Evolutionary conservation across 2,113 vertebrate genomes (phyloP), one percentile per base, ranked within the genome.

Genomic region (Phalacrocorax aristotelis): DNA sequence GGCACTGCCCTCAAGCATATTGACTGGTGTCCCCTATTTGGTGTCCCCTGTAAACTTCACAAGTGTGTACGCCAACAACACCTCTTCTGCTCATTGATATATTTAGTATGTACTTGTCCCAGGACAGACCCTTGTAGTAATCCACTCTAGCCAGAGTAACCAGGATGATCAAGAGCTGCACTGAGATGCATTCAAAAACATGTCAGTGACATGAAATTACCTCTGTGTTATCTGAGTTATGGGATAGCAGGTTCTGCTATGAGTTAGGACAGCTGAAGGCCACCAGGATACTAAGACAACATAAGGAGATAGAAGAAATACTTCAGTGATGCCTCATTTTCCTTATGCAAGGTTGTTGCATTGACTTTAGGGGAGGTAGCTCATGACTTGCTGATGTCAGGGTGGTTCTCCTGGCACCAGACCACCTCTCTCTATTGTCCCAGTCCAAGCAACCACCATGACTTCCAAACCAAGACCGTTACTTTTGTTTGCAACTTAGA

Each of bases 21-120:
- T 0, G 0, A 25, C 16, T 30, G 22, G 15, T 68, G 32, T 6
- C 8, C 11, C 26, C 48, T 79, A 19, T 57, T 61, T 83, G 40
- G 34, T 30, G 40, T 69, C 75, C 82, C 21, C 40, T 69, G 26
- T 68, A 48, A 83, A 79, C 26, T 71, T 71, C 2, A 2, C 19
- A 75, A 57, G 40, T 10, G 29, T 8, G 15, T n/a, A 60, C 29
- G 79, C 57, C 29, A 55, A 29, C 5, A 22, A 29, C 5, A 22
- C 16, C 22, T 26, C 14, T 65, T 82, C 51, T 79, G 40, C 21
- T 85, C 40, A 34, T 2, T 6, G 4, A 68, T 42, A 15, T 4
- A 84, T 51, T 52, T 69, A 58, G 48, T 1, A 58, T 5, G 16
- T 44, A 83, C 36, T 64, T 40, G 7, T 38, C 20, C 22, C 29